Conservation (phyloP, 2,797 vertebrate genomes). For the Hippoglossus hippoglossus region DNA sequence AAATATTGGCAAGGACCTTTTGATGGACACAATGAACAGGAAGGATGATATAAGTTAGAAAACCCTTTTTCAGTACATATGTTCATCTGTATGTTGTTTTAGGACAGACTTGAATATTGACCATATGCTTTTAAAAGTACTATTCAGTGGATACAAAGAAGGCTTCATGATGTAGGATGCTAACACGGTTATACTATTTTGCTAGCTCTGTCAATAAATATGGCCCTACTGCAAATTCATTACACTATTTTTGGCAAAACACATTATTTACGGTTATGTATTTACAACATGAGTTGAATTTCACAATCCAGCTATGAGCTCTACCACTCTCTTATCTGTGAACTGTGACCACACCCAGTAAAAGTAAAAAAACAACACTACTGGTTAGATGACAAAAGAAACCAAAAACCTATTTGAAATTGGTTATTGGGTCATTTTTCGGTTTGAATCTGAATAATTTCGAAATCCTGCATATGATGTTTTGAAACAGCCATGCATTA, state of each 20-base stretch:
- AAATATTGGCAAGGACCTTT: too few relatives aligned
- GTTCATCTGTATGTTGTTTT: background rate
- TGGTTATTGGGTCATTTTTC: background rate
- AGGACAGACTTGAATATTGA: too few relatives aligned
- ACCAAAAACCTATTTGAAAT: background rate
- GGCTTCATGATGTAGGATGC: background rate
- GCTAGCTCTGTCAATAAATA: too few relatives aligned
- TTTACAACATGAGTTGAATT: background rate
- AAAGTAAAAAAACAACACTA: constrained; percentile 29
- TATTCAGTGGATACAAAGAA: too few relatives aligned
- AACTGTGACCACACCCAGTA: constrained; percentile 60
- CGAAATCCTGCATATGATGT: background rate
- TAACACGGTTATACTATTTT: background rate
- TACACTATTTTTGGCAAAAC: background rate
- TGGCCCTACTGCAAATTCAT: background rate
- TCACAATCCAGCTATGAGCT: constrained; percentile 14
- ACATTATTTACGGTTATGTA: background rate
- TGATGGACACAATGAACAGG: too few relatives aligned
- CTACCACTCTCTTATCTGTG: constrained; percentile 32
- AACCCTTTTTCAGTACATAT: background rate
- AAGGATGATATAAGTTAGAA: background rate
- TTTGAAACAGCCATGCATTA: background rate
- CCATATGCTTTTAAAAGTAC: too few relatives aligned
- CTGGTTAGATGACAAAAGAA: constrained; percentile 4
- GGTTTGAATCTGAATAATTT: background rate